Base-by-base conservation (phyloP, 2,888 invertebrate species). In the Diaprepes abbreviatus region DNA sequence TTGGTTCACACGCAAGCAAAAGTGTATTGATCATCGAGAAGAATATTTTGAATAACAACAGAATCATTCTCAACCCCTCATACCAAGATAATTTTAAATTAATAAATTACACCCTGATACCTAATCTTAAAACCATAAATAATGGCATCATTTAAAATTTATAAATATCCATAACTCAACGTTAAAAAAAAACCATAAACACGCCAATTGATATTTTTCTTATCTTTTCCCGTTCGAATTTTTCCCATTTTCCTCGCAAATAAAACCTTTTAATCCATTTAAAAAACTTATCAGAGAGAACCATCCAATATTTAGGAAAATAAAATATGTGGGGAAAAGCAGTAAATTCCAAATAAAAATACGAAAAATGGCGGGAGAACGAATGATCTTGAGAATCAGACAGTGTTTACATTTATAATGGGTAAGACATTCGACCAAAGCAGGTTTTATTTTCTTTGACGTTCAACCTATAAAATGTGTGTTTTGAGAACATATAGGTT, bases 241-340 rank as follows among this genome's bases (percentile, higher is more conserved):
- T 36, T 36, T 36, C 6, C 36, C 36, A 4, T 40, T 40, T 2
- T 10, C 2, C 1, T 9, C 40, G 17, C 16, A 17, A 16, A 40
- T 40, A 40, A 40, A 40, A 40, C 40, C 17, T 3, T 17, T 5
- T 16, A 40, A 40, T 40, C 40, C 40, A 17, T 40, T 40, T 40
- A 5, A 40, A 40, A 40, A 40, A 40, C 40, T 17, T 40, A 40
- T 40, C 40, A 17, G 9, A 17, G n/a, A n/a, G 17, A 40, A 6
- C 17, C 40, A 40, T 40, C 6, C 17, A 10, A 9, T 7, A 7
- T 28, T 40, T 40, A 1, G 9, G 17, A 7, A 38, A 38, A 38
- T 6, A 36, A 36, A 12, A 36, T 36, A 40, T 40, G 6, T 17
- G 6, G 3, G 1, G 9, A 17, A 17, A 40, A 17, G 17, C 40